Base-by-base conservation (phyloP, 1,140 invertebrate species). In the Laodelphax striatellus region DNA sequence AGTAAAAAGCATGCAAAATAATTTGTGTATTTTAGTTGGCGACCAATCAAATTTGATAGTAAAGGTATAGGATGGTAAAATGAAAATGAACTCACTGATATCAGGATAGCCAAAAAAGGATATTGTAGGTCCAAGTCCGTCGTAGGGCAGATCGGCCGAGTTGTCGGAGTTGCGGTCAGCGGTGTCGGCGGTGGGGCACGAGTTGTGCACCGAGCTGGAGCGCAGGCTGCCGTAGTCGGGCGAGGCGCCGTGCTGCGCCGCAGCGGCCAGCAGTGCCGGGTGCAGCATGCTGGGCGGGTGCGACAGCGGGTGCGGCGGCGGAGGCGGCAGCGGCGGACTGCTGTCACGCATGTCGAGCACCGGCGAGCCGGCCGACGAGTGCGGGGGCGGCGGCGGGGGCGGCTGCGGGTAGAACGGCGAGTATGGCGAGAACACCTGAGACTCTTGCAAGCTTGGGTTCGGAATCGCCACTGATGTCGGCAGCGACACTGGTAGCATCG, bases 401-500 rank as follows among this genome's bases (percentile, higher is more conserved):
- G 74, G 73, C 55, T 79, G 79, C 65, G 79, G 80, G 75, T 90
- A 90, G 76, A 93, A 92, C 61, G 88, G 88, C 70, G 86, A 88
- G 75, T 91, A 92, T 60, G 90, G 88, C 60, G 89, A 92, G 74
- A 93, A 93, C 66, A 96, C 86, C 76, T 95, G 90, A 63, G 90
- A 93, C 75, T 96, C 92, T 77, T 95, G 91, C 64, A 97, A 80
- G 68, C 91, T 90, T 44, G 93, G 94, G 76, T 97, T 97, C 56
- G 93, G 91, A 75, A 97, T 96, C 70, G 93, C 93, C 69, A 97
- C 93, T 58, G 90, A 90, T 43, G 92, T 94, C 61, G 92, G 90
- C 71, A 94, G 79, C 60, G 91, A 92, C 52, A 88, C 87, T 53
- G 87, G 87, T 68, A 93, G 80, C 79, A 90, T 84, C 64, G 90